Base-by-base conservation (phyloP, 2,113 vertebrate species). In the Daphoenositta chrysoptera region DNA sequence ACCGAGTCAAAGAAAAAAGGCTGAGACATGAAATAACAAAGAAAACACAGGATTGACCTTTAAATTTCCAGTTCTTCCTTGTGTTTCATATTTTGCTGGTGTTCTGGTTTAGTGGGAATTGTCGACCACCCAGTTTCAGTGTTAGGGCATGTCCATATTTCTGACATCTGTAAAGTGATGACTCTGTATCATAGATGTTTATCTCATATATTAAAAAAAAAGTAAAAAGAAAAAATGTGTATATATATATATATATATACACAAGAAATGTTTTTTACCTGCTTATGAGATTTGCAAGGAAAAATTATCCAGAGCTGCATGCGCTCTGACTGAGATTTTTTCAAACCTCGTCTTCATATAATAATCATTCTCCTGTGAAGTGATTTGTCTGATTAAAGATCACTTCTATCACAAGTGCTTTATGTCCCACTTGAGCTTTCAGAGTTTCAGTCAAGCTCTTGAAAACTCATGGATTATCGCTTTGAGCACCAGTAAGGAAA, bases 321-420 rank as follows among this genome's bases (percentile, higher is more conserved):
- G 10, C 2, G 1, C 42, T 85, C 77, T 66, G 58, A 60, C 22
- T 82, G 50, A 27, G 21, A 26, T 31, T 47, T 80, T 86, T 83
- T 73, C 65, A 83, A 47, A 56, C 18, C 54, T 61, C 22, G 33
- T 61, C 80, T 60, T 89, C 45, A 57, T 51, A 73, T 66, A 57
- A 40, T 44, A 57, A 45, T 33, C 40, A 64, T 80, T 80, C 23
- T 76, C 44, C 56, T 83, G 37, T 69, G 72, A 86, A 92, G n/a
- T 53, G 47, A 48, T 80, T 83, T 92, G 87, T 87, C 89, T 87
- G 64, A 94, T 83, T 93, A 89, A 93, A 78, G 64, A 87, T 93
- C 77, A n/a, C 50, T 91, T 89, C 50, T 93, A 65, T 81, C 80
- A 83, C 54, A 89, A 86, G 76, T 76, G 37, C 81, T 77, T 93